A percentile compares a stretch with the other conserved stretches of the same genome.
phyloP scores from a whole-genome alignment of 2,797 vertebrate species.

The Labeo calbasu region DNA sequence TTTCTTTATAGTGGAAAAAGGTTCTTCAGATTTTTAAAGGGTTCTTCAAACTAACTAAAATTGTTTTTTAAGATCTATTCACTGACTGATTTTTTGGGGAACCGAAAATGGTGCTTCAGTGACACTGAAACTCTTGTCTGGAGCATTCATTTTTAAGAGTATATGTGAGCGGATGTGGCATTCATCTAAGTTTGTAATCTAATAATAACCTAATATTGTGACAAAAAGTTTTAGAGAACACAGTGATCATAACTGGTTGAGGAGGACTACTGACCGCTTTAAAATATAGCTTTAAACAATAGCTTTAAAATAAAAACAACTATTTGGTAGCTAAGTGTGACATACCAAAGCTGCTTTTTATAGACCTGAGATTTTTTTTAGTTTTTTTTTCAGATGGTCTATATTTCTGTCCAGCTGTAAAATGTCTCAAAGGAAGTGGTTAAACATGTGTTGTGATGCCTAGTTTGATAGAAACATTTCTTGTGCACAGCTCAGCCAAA shows the following conservation, averaged over 20 bases:
- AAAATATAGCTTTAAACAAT: too few species aligned
- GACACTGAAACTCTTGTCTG: neutral
- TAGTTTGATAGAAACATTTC: neutral
- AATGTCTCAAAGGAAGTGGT: neutral
- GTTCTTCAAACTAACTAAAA: neutral
- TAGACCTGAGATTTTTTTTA: neutral
- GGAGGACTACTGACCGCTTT: neutral
- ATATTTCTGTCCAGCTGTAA: neutral
- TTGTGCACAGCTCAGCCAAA: neutral
- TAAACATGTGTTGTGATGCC: neutral
- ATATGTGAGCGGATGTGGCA: neutral
- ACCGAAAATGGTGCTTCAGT: neutral
- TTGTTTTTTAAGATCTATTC: too few species aligned
- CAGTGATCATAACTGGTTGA: neutral
- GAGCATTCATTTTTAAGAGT: neutral
- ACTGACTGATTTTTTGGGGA: neutral
- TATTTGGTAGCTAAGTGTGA: neutral
- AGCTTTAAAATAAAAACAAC: neutral
- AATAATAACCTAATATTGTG: neutral
- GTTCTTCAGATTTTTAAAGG: neutral
- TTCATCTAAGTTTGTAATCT: neutral
- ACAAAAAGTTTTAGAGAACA: neutral
- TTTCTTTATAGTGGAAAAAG: neutral
- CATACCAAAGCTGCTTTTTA: neutral
- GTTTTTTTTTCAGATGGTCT: neutral